Evolutionary conservation across 30 jellyfish, hydroid and myxozoan genomes (phyloP).

Genomic region (Chironex yamaguchii): DNA sequence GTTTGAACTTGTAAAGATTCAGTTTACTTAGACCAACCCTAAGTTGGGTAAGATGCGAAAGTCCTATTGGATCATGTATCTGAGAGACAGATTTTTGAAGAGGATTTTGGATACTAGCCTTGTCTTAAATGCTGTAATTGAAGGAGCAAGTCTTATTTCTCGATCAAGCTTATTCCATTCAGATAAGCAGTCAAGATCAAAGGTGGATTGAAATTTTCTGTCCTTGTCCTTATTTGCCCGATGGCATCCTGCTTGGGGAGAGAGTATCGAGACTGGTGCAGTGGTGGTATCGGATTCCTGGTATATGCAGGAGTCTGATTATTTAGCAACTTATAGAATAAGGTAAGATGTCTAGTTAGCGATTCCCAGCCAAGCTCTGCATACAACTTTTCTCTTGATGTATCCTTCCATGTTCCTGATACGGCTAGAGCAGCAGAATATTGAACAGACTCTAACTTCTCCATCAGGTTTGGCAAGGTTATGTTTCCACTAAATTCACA

Average conservation of each 20-base stretch:
- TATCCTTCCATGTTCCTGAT: no score
- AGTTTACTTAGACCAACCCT: conserved; percentile 28
- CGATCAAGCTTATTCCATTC: conserved; percentile 58
- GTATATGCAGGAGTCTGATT: conserved; percentile 51
- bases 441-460: no score
- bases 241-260: conserved; percentile 51
- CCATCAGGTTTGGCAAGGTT: no score
- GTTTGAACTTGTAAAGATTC: conserved; percentile 5
- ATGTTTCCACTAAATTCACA: no score
- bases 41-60: neutral
- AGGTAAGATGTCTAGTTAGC: conserved; percentile 43
- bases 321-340: conserved; percentile 36
- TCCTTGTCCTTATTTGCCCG: conserved; percentile 51
- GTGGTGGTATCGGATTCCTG: conserved; percentile 61
- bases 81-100: neutral
- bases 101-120: conserved; percentile 21
- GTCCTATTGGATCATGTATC: conserved; percentile 6
- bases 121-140: conserved; percentile 18
- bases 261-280: conserved; percentile 61
- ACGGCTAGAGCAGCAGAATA: no score
- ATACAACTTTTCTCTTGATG: no score
- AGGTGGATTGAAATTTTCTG: conserved; percentile 54
- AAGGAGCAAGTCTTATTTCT: conserved; percentile 56
- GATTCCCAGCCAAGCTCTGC: no score
- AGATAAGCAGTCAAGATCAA: conserved; percentile 46